Evolutionary conservation across 1,140 invertebrate genomes (phyloP).

Genomic region (Drosophila murphyi): DNA sequence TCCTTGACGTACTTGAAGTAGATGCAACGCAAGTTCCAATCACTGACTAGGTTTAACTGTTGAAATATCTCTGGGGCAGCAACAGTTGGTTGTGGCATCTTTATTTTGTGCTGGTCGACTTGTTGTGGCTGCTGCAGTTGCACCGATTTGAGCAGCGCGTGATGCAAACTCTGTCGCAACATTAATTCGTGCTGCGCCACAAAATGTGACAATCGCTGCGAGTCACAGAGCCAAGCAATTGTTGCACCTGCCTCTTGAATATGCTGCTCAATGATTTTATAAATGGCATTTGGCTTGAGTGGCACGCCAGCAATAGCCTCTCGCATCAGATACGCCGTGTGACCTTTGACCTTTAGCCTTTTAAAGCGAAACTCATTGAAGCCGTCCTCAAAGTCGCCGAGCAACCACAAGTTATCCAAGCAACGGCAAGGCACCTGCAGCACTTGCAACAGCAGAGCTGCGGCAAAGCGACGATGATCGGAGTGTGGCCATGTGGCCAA

Average conservation of each 20-base stretch:
- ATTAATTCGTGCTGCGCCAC: background rate
- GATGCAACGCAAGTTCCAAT: conserved; percentile 17
- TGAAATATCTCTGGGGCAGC: conserved; percentile 22
- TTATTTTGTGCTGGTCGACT: conserved; percentile 8
- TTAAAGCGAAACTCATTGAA: conserved; percentile 25
- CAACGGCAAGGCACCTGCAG: conserved; percentile 36
- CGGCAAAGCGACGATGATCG: background rate
- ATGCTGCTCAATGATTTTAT: conserved; percentile 25
- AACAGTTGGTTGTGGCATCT: accelerated
- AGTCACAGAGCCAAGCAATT: conserved; percentile 31
- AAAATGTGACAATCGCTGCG: conserved; percentile 9
- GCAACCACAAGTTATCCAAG: conserved; percentile 46
- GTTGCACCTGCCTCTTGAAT: background rate
- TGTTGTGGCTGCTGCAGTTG: background rate
- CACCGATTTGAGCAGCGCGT: conserved; percentile 6
- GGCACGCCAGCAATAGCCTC: accelerated
- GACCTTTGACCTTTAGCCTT: background rate
- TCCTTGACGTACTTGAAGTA: conserved; percentile 36
- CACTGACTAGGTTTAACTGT: conserved; percentile 3
- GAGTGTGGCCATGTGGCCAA: too few species aligned
- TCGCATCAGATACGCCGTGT: conserved; percentile 17
- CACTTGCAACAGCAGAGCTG: conserved; percentile 24
- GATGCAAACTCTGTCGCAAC: background rate
- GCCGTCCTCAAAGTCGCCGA: conserved; percentile 37
- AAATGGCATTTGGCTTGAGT: background rate